A percentile compares a stretch with the other conserved stretches of the same genome.
phyloP scores from a whole-genome alignment of 2,888 invertebrate genomes.

The Phalera bucephala region DNA sequence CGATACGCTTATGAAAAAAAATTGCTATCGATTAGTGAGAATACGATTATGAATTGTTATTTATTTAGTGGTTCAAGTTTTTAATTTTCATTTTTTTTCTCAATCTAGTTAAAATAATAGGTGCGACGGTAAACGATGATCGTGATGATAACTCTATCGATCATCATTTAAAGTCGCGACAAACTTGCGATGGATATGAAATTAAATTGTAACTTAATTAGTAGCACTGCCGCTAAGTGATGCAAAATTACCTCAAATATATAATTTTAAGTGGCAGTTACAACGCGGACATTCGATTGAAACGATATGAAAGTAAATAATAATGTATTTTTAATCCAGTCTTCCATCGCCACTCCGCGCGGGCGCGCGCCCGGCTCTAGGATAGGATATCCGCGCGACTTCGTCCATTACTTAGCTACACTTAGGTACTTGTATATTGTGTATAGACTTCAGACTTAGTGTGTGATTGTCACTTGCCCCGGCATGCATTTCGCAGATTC shows the following conservation, averaged over 20 bases:
- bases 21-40: conserved; percentile 31
- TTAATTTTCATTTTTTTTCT: conserved; percentile 22
- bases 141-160: background rate
- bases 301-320: conserved; percentile 28
- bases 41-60: conserved; percentile 34
- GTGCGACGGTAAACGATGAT: background rate
- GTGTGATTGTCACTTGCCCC: conserved; percentile 28
- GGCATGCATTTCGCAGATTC: conserved; percentile 42
- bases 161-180: conserved; percentile 4
- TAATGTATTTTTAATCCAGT: conserved; percentile 51
- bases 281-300: conserved; percentile 21
- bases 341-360: conserved; percentile 53
- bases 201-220: conserved; percentile 7
- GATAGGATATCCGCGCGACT: conserved; percentile 50
- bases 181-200: conserved; percentile 7
- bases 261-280: conserved; percentile 45
- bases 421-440: conserved; percentile 61
- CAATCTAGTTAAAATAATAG: conserved; percentile 3
- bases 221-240: conserved; percentile 46
- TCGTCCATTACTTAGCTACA: conserved; percentile 64
- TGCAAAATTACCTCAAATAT: conserved; percentile 45
- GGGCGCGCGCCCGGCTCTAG: conserved; percentile 24
- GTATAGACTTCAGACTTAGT: conserved; percentile 35
- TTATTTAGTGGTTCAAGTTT: conserved; percentile 43
- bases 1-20: conserved; percentile 37